Percentiles rank a stretch among this genome's conserved stretches.
Conservation (phyloP, 2,888 invertebrate species). For the Dynastes maya region DNA sequence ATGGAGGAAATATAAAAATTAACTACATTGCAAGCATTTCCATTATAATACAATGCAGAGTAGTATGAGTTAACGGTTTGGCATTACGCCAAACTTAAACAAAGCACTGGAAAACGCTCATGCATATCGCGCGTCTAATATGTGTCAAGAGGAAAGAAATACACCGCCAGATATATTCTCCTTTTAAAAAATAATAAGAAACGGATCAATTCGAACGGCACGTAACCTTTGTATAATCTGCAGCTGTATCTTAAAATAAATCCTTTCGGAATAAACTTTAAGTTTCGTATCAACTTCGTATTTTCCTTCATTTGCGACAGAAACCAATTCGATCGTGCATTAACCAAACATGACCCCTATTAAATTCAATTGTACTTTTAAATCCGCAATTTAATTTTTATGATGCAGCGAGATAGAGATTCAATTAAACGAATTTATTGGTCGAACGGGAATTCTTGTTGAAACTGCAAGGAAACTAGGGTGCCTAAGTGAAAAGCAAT, state of each 20-base stretch:
- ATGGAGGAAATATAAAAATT: background rate
- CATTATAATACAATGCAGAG: constrained; percentile 1
- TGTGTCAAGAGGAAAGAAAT: constrained; percentile 23
- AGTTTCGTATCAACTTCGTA: background rate
- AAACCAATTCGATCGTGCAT: too few relatives aligned
- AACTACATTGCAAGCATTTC: constrained; percentile 1
- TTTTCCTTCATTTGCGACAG: too few relatives aligned
- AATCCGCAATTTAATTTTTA: background rate
- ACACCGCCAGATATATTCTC: background rate
- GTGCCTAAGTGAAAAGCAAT: constrained; percentile 25
- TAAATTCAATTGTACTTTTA: background rate
- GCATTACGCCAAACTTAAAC: background rate
- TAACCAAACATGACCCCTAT: too few relatives aligned
- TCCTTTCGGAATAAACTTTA: background rate
- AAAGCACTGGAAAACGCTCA: background rate
- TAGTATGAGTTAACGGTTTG: constrained; percentile 1
- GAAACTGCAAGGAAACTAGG: background rate
- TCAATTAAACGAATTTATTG: constrained; percentile 22
- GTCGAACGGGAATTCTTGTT: constrained; percentile 1
- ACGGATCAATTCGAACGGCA: background rate
- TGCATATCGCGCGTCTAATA: constrained; percentile 6
- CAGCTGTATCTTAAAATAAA: background rate
- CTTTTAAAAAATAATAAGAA: background rate
- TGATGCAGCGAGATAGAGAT: background rate
- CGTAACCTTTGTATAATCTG: background rate